Evolutionary conservation across 1,140 invertebrate genomes (phyloP).

Genomic region (Philaenus spumarius): DNA sequence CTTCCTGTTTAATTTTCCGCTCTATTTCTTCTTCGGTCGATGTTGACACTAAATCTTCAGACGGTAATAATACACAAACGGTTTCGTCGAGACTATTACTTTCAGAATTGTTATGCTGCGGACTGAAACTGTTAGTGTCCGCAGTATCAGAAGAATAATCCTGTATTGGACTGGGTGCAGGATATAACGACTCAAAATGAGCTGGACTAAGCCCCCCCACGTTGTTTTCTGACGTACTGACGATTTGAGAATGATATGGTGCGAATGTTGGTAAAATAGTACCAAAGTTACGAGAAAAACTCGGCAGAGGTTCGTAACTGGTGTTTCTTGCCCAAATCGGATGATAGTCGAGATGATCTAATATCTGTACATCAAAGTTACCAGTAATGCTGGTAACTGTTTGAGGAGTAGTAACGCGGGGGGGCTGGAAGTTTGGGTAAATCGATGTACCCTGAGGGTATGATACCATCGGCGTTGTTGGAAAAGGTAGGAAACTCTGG

Average conservation of each 20-base stretch:
- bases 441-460: conserved; percentile 38
- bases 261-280: not conserved
- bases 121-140: not conserved
- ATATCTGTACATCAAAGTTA: conserved; percentile 39
- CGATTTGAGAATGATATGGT: not conserved
- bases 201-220: conserved; percentile 28
- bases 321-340: conserved; percentile 16
- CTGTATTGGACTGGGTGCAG: conserved; percentile 9
- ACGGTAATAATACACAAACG: not conserved
- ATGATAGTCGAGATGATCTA: conserved; percentile 9
- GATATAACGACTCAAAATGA: conserved; percentile 19
- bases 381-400: conserved; percentile 57
- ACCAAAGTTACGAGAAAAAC: conserved; percentile 42
- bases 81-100: not conserved
- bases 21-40: not conserved
- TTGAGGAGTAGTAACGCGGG: conserved; percentile 64
- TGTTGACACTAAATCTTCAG: not conserved
- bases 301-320: conserved; percentile 46
- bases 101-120: not conserved
- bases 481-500: conserved; percentile 25
- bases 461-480: conserved; percentile 47
- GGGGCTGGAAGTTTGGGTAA: conserved; percentile 75
- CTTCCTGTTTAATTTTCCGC: conserved; percentile 3
- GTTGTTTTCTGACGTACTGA: conserved; percentile 13
- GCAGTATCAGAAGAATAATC: not conserved